Evolutionary conservation across 2,888 invertebrate species (phyloP).

Genomic region (Palloptera scutellata): DNA sequence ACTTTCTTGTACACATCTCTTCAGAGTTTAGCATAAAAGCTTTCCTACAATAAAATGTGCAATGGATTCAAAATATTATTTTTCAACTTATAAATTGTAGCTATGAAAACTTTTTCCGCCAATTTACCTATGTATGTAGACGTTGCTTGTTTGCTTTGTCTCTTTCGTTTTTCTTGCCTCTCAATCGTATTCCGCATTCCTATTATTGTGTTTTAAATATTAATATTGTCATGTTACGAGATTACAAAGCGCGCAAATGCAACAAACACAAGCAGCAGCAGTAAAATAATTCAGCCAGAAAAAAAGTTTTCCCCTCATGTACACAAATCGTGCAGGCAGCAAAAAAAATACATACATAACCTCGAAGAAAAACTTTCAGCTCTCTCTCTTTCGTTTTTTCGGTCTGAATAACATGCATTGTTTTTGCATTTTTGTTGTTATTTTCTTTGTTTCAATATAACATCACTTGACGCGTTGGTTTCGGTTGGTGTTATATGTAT

Average conservation of each 20-base stretch:
- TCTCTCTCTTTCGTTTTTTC: no score
- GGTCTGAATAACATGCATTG: no score
- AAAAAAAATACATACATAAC: not conserved
- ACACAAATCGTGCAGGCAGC: slow-evolving; percentile 4
- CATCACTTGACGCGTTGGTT: no score
- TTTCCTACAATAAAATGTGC: not conserved
- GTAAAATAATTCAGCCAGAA: not conserved
- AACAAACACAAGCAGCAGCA: not conserved
- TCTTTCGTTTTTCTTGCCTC: not conserved
- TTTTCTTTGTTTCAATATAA: no score
- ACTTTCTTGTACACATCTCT: no score
- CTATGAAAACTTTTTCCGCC: no score
- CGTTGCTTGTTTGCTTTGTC: not conserved
- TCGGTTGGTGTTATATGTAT: no score
- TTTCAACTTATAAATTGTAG: no score
- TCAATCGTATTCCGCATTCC: not conserved
- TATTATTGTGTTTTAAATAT: not conserved
- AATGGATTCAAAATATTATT: not conserved
- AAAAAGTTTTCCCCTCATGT: not conserved
- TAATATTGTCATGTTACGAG: not conserved
- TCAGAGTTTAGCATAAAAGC: no score
- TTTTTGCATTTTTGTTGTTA: no score
- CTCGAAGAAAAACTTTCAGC: not conserved
- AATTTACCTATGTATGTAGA: no score
- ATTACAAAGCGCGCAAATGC: not conserved